A percentile compares a stretch with the other conserved stretches of the same genome.
Evolutionary conservation across 1,140 invertebrate species (phyloP).

Genomic region (Himalopsyche phryganea): DNA sequence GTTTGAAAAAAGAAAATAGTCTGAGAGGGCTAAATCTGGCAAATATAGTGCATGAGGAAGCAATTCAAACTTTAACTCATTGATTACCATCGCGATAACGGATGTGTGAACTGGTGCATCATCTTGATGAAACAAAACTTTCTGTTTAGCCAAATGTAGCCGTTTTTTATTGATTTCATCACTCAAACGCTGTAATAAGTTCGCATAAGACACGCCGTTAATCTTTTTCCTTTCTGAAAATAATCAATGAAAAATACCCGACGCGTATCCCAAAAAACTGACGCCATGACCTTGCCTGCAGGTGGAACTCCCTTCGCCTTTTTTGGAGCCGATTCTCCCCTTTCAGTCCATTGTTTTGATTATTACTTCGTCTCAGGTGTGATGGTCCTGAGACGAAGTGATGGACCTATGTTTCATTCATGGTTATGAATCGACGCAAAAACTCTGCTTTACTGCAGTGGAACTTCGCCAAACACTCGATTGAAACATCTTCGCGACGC

Average conservation of each 20-base stretch:
- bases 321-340: conserved; percentile 35
- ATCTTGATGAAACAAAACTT: conserved; percentile 38
- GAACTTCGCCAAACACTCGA: conserved; percentile 3
- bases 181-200: conserved; percentile 14
- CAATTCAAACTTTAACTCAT: not conserved
- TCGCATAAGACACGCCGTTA: conserved; percentile 27
- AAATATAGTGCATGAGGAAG: conserved; percentile 41
- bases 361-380: conserved; percentile 41
- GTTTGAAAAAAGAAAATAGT: conserved; percentile 41
- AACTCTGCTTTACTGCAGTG: conserved; percentile 30
- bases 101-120: conserved; percentile 27
- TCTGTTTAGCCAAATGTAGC: conserved; percentile 37
- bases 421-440: conserved; percentile 38
- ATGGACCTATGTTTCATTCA: conserved; percentile 45
- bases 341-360: conserved; percentile 39
- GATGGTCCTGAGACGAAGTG: too few relatives aligned
- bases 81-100: not conserved
- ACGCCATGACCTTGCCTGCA: conserved; percentile 36
- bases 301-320: conserved; percentile 38
- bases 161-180: conserved; percentile 26
- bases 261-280: conserved; percentile 40
- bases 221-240: conserved; percentile 33
- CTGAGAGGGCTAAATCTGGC: conserved; percentile 41
- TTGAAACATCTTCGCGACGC: conserved; percentile 2
- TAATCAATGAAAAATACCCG: conserved; percentile 36